These are phyloP conservation scores for Nematopogon swammerdamellus DNA, from an alignment of 2,888 invertebrate species.

Conservation along the genomic window DNA sequence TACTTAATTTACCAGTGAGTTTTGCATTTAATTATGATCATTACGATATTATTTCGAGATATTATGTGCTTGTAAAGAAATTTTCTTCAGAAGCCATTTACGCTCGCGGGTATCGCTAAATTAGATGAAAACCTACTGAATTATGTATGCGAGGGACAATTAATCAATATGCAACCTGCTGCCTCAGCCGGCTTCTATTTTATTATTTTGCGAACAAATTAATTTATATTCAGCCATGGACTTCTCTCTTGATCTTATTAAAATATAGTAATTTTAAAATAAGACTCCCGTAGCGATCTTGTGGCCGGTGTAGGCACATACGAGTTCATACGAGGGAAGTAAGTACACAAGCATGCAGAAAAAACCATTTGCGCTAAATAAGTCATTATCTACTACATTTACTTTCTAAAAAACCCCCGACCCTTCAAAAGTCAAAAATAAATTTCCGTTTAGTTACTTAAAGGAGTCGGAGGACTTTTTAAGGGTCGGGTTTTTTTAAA, in stretches of 20 bases:
- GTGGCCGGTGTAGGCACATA: too few relatives aligned
- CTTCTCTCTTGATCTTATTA: constrained; percentile 30
- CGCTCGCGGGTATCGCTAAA: constrained; percentile 14
- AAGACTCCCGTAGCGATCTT: background rate
- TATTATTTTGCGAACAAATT: constrained; percentile 27
- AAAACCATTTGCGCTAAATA: too few relatives aligned
- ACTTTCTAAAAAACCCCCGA: too few relatives aligned
- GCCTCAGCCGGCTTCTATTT: constrained; percentile 13
- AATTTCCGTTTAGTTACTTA: too few relatives aligned
- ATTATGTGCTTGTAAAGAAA: background rate
- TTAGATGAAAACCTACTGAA: constrained; percentile 23
- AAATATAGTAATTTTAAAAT: constrained; percentile 39
- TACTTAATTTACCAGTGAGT: too few relatives aligned
- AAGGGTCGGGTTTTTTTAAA: too few relatives aligned
- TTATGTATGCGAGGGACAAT: constrained; percentile 26
- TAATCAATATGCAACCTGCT: constrained; percentile 22
- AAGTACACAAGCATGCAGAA: too few relatives aligned
- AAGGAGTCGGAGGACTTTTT: too few relatives aligned
- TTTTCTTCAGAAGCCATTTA: background rate
- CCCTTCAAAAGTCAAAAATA: too few relatives aligned
- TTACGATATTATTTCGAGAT: constrained; percentile 13
- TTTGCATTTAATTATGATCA: constrained; percentile 21
- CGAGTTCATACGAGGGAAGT: too few relatives aligned
- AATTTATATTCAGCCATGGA: constrained; percentile 35
- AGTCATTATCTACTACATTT: too few relatives aligned